Base-by-base conservation (phyloP, 2,113 vertebrate genomes). In the Ornithorhynchus anatinus region DNA sequence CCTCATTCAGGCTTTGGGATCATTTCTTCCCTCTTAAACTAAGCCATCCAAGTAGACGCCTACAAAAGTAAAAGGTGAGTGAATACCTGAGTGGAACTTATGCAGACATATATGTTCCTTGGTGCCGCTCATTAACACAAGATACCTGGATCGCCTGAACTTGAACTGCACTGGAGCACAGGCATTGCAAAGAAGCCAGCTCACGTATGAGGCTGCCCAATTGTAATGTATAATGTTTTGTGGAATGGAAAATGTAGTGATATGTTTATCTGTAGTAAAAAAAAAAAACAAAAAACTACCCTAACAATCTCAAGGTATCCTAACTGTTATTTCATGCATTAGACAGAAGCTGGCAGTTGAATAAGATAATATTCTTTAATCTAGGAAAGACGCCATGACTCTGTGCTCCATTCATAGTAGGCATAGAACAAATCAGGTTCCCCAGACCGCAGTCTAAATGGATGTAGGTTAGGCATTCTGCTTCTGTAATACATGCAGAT, bases 71-170 rank as follows among this genome's bases (percentile, higher is more conserved):
- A 45, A 59, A 66, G 53, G 54, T 69, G 42, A 64, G 7, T 80
- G 19, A 79, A 42, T 76, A 59, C 70, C 36, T 60, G 29, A 68
- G 35, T 79, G 39, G 76, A 62, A 82, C 72, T 58, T 73, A 42
- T 64, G 63, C 72, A 60, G 67, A 80, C 69, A 40, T 27, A 56
- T 69, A 15, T 60, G 5, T 43, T 76, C 0, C 52, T 16, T 52
- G 64, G 12, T 54, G 27, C 29, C 62, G 25, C n/a, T 62, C 6
- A 56, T 51, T 52, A 69, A 33, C 29, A 11, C 50, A 47, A 77
- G 65, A 25, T 69, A 35, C 65, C 40, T 72, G 73, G 33, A 77
- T 38, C 85, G 67, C 54, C 50, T 75, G 17, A 72, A 59, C 50
- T 53, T 64, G 81, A 14, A 61, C 47, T 53, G 0, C 0, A 36